A percentile compares a stretch with the other conserved stretches of the same genome.
phyloP scores from a whole-genome alignment of 2,888 invertebrate genomes.

The Beris chalybata region DNA sequence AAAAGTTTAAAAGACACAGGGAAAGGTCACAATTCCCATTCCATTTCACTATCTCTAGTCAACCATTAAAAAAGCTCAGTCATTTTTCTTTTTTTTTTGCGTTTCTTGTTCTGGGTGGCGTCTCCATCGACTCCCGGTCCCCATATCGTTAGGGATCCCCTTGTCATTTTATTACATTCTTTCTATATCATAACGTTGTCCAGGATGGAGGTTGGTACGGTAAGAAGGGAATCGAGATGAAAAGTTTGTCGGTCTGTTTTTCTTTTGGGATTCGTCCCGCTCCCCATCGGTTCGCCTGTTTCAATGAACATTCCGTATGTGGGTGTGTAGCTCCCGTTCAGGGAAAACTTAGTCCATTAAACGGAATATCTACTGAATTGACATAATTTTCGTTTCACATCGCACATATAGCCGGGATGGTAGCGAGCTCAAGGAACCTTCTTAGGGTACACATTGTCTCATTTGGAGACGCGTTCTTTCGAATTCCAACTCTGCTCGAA shows the following conservation, averaged over 20 bases:
- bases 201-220: not conserved
- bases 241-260: constrained; percentile 6
- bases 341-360: constrained; percentile 35
- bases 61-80: constrained; percentile 19
- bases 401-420: constrained; percentile 21
- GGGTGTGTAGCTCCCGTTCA: constrained; percentile 13
- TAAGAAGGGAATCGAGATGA: constrained; percentile 29
- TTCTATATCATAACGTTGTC: constrained; percentile 27
- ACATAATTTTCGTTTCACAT: constrained; percentile 33
- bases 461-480: no score
- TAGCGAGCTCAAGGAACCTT: constrained; percentile 4
- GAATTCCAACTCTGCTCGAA: no score
- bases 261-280: no score
- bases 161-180: constrained; percentile 32
- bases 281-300: no score
- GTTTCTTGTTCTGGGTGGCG: no score
- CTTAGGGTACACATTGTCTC: no score
- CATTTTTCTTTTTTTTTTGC: no score
- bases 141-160: not conserved
- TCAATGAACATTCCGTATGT: constrained; percentile 2
- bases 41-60: constrained; percentile 14
- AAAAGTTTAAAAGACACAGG: constrained; percentile 30
- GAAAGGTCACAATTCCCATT: not conserved
- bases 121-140: no score
- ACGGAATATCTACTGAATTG: constrained; percentile 33